These are phyloP conservation scores for Ranitomeya imitator DNA, from an alignment of 2,113 vertebrate species.

Conservation along the genomic window DNA sequence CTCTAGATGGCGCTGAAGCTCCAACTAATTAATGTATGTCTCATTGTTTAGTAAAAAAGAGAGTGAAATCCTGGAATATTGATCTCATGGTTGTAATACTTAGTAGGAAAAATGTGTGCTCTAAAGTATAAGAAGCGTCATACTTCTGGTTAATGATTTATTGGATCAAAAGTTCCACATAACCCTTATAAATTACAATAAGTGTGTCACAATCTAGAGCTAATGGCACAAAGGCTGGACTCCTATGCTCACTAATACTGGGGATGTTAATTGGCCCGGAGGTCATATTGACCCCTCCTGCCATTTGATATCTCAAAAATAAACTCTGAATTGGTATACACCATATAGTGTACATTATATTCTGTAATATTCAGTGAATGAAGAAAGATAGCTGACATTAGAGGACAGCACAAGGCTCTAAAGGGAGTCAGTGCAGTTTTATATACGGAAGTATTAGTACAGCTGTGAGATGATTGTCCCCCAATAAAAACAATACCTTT, in stretches of 20 bases:
- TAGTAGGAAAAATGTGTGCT: neutral
- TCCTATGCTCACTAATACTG: neutral
- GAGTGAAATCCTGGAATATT: neutral
- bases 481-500: too few relatives aligned
- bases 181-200: neutral
- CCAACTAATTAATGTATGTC: neutral
- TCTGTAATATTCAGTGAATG: too few relatives aligned
- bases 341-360: too few relatives aligned
- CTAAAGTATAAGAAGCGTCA: neutral
- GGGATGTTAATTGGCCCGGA: too few relatives aligned
- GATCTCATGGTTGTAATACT: neutral
- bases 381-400: too few relatives aligned
- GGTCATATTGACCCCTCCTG: too few relatives aligned
- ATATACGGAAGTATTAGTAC: too few relatives aligned
- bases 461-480: too few relatives aligned
- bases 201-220: neutral
- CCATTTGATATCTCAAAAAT: too few relatives aligned
- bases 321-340: too few relatives aligned
- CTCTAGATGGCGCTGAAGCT: neutral
- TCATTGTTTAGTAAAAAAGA: neutral
- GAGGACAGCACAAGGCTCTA: too few relatives aligned
- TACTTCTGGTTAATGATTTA: neutral
- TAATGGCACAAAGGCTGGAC: neutral
- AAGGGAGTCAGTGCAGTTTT: too few relatives aligned
- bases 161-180: neutral